Base-by-base conservation (phyloP, 2,888 invertebrate species). In the Drosophila phalerata region DNA sequence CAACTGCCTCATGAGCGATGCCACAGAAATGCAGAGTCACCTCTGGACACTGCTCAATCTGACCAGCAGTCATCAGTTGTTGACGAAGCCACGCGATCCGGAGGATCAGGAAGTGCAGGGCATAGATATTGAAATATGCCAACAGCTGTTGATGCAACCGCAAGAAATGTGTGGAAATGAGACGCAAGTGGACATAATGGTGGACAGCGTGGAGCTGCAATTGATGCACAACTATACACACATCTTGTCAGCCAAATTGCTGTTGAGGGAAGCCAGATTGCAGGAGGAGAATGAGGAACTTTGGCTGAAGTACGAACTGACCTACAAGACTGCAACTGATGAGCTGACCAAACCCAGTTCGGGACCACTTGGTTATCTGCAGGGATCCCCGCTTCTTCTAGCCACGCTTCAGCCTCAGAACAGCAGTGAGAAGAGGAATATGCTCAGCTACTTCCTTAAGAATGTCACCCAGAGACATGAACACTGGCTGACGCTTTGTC, bases 321-420 rank as follows among this genome's bases (percentile, higher is more conserved):
- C 63, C 13, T 92, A 88, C 67, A 52, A 83, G 5, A 49, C 61
- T 5, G 9, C 73, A 1, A 5, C 10, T 0, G 57, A 49, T 11
- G 25, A 11, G n/a, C 5, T 13, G 8, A 0, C 8, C 11, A 76
- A 66, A 22, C 70, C 82, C 34, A 71, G 68, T 19, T 90, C 91
- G 3, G 92, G 92, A 2, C 81, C 91, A 30, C 75, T 91, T 17
- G 93, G 93, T 1, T 93, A 93, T 67, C 53, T 77, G 5, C 51
- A 34, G 5, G 90, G 90, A 0, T 76, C 81, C 0, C 91, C 92
- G 0, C 4, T 93, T 2, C 88, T 93, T 13, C 38, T 89, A 10
- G 81, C 87, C 0, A 79, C 74, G 6, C 81, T 85, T 25, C 66
- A 86, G 32, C 58, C 74, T 0, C 63, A 77, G 0, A 90, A 91